These are phyloP conservation scores for Thalassarche chlororhynchos DNA, from an alignment of 2,113 vertebrate species.

Conservation along the genomic window DNA sequence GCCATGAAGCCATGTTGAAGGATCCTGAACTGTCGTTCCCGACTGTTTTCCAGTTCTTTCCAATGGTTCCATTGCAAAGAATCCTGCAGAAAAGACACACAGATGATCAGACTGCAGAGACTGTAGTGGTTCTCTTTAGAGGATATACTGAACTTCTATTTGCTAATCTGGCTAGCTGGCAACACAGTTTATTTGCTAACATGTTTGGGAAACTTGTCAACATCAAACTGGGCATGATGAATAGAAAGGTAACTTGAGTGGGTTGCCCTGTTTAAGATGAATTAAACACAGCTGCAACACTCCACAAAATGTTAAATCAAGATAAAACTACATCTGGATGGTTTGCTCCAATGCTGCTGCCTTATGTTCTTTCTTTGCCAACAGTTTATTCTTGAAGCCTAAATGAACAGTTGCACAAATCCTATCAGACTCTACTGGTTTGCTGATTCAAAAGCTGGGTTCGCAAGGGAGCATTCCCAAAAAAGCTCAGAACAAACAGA, in stretches of 20 bases:
- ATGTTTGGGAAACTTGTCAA: neutral
- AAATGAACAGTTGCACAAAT: neutral
- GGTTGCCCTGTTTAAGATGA: neutral
- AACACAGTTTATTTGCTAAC: neutral
- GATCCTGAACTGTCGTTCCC: slow-evolving; percentile 66
- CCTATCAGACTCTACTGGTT: neutral
- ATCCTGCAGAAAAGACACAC: slow-evolving; percentile 23
- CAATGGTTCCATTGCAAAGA: slow-evolving; percentile 64
- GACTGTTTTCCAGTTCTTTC: slow-evolving; percentile 75
- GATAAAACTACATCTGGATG: neutral
- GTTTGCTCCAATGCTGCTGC: neutral
- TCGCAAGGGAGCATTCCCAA: neutral
- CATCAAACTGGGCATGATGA: neutral
- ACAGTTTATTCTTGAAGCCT: neutral
- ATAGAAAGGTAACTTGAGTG: neutral
- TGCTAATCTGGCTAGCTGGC: neutral
- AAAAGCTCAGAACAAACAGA: neutral
- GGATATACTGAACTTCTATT: neutral
- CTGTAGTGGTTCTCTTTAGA: neutral
- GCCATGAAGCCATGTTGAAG: slow-evolving; percentile 17
- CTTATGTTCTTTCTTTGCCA: neutral
- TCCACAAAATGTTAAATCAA: neutral
- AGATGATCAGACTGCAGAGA: neutral
- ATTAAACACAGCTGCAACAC: neutral
- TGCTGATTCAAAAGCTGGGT: neutral